phyloP scores from a whole-genome alignment of 2,888 invertebrate species.

The Corythucha ciliata region DNA sequence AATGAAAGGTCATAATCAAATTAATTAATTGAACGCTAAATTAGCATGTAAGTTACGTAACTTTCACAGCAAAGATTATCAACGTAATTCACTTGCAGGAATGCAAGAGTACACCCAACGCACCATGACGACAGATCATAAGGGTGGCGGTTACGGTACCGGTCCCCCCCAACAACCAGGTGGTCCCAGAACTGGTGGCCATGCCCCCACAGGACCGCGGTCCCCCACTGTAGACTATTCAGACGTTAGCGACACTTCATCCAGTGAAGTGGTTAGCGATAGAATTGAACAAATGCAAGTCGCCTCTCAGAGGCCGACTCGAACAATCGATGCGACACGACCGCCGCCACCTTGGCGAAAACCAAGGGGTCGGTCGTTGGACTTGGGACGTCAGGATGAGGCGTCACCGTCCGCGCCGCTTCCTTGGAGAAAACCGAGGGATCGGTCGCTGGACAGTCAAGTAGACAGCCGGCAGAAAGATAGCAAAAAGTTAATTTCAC shows the following conservation, averaged over 20 bases:
- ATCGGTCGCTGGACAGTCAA: conserved; percentile 29
- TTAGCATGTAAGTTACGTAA: too few relatives aligned
- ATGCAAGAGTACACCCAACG: conserved; percentile 40
- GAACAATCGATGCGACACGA: conserved; percentile 3
- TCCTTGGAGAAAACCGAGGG: conserved; percentile 30
- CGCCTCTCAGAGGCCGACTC: neutral
- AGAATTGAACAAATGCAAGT: conserved; percentile 10
- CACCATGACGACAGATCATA: conserved; percentile 42
- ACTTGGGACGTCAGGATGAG: too few relatives aligned
- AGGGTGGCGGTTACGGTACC: conserved; percentile 42
- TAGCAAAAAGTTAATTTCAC: conserved; percentile 18
- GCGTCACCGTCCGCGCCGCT: conserved; percentile 16
- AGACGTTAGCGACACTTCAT: conserved; percentile 12
- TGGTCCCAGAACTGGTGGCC: conserved; percentile 9
- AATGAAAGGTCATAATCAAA: too few relatives aligned
- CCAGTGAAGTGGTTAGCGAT: conserved; percentile 10
- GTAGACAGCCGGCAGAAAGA: conserved; percentile 8
- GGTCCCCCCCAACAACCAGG: conserved; percentile 11
- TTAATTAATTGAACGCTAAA: too few relatives aligned
- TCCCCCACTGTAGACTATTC: conserved; percentile 15
- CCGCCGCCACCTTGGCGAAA: conserved; percentile 27
- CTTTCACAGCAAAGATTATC: too few relatives aligned
- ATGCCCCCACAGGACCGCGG: conserved; percentile 13
- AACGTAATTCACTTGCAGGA: conserved; percentile 27
- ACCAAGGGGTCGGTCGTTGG: conserved; percentile 29